Percentiles rank a stretch among this genome's conserved stretches.
Evolutionary conservation across 2,113 vertebrate species (phyloP).

Genomic region (Steatornis caripensis): DNA sequence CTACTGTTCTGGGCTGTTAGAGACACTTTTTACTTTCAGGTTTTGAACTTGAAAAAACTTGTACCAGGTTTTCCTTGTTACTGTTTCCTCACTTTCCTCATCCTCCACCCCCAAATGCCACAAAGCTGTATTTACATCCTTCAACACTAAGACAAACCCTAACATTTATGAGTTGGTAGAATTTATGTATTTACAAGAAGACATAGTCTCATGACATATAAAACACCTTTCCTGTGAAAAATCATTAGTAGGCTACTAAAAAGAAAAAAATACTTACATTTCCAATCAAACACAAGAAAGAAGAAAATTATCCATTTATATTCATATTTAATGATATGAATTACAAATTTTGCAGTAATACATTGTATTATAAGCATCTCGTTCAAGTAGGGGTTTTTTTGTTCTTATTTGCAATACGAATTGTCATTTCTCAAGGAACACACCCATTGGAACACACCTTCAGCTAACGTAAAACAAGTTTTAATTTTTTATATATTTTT

Average conservation of each 20-base stretch:
- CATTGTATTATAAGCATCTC: background rate
- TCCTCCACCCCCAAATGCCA: background rate
- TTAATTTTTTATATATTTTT: background rate
- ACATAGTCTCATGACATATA: background rate
- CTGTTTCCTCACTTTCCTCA: background rate
- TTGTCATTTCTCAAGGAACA: background rate
- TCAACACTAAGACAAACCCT: background rate
- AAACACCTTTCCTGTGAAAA: background rate
- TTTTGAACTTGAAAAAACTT: background rate
- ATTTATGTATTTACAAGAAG: background rate
- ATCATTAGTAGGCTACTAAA: background rate
- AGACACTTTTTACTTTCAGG: accelerated
- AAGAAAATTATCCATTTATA: background rate
- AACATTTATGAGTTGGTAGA: background rate
- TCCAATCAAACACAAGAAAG: background rate
- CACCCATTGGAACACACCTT: background rate
- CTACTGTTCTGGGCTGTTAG: background rate
- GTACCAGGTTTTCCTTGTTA: background rate
- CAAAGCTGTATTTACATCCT: background rate
- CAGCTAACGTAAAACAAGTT: background rate
- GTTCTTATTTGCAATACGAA: background rate
- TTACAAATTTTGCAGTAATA: background rate
- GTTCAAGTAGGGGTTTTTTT: background rate
- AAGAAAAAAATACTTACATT: background rate
- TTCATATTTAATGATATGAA: background rate